These are phyloP conservation scores for Spicauda simplicius DNA, from an alignment of 2,888 invertebrate genomes.

Conservation along the genomic window DNA sequence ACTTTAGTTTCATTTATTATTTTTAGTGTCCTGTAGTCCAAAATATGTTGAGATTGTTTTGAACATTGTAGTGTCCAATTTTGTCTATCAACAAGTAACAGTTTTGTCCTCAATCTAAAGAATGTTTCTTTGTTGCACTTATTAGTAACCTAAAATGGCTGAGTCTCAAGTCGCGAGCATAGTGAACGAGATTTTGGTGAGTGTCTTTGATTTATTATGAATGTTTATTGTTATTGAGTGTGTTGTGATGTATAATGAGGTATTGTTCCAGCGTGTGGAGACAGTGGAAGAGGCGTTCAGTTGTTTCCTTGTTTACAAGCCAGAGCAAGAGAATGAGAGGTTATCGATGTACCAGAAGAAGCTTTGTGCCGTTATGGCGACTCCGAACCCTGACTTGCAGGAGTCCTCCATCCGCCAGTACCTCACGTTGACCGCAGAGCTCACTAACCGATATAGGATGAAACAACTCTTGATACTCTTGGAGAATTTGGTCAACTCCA, in stretches of 20 bases:
- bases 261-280: constrained; percentile 88
- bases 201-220: constrained; percentile 41
- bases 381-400: constrained; percentile 88
- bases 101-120: not conserved
- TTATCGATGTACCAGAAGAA: constrained; percentile 88
- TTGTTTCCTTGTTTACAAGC: constrained; percentile 92
- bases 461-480: constrained; percentile 90
- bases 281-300: constrained; percentile 95
- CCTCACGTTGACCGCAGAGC: constrained; percentile 88
- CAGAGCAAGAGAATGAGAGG: constrained; percentile 88
- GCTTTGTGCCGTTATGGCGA: constrained; percentile 87
- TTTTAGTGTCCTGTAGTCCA: not conserved
- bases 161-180: constrained; percentile 87
- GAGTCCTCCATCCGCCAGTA: constrained; percentile 91
- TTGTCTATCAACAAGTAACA: not conserved
- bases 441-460: constrained; percentile 90
- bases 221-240: not conserved
- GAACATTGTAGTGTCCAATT: not conserved
- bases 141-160: constrained; percentile 67
- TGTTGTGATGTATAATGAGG: constrained; percentile 2
- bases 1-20: not conserved
- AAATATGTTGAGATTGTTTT: not conserved
- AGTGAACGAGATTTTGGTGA: constrained; percentile 88
- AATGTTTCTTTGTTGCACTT: constrained; percentile 4
- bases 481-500: constrained; percentile 89